Conservation (phyloP, 1,140 invertebrate genomes). For the Homalodisca vitripennis region DNA sequence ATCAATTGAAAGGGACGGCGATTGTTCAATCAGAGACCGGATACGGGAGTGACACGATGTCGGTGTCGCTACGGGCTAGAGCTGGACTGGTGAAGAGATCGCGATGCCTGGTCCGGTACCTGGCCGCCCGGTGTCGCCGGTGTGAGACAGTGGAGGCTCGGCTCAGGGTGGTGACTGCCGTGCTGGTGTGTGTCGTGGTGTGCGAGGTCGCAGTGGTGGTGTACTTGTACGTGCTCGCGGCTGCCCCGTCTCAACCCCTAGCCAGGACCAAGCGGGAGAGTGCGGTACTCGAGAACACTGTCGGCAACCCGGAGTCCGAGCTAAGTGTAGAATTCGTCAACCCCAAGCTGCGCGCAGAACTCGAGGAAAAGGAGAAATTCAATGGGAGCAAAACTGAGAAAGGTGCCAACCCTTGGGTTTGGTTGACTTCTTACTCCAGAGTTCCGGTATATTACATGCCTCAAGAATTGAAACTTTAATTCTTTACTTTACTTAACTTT, state of each 20-base stretch:
- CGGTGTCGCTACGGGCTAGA: neutral
- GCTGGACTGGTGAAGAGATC: neutral
- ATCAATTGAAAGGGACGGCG: slow-evolving; percentile 21
- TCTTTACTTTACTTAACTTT: too few relatives aligned
- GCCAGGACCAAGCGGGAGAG: slow-evolving; percentile 2
- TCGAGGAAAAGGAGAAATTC: slow-evolving; percentile 58
- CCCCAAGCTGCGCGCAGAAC: slow-evolving; percentile 59
- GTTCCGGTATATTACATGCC: slow-evolving; percentile 75
- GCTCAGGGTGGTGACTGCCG: neutral
- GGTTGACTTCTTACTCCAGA: slow-evolving; percentile 73
- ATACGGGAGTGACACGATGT: neutral
- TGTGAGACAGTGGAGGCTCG: neutral
- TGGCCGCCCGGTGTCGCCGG: neutral
- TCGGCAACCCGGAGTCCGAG: slow-evolving; percentile 48
- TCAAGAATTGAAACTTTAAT: too few relatives aligned
- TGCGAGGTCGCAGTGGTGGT: neutral
- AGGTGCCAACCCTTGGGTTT: slow-evolving; percentile 60
- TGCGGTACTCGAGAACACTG: slow-evolving; percentile 49
- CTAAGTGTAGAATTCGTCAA: slow-evolving; percentile 66
- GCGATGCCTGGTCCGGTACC: neutral
- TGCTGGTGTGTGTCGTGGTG: slow-evolving; percentile 7
- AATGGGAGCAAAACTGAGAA: slow-evolving; percentile 33
- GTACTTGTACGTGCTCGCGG: neutral
- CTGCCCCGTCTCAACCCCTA: too few relatives aligned
- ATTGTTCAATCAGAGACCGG: slow-evolving; percentile 13